A percentile compares a stretch with the other conserved stretches of the same genome.
Conservation (phyloP, 2,113 vertebrate genomes). For the Oncorhynchus tshawytscha region DNA sequence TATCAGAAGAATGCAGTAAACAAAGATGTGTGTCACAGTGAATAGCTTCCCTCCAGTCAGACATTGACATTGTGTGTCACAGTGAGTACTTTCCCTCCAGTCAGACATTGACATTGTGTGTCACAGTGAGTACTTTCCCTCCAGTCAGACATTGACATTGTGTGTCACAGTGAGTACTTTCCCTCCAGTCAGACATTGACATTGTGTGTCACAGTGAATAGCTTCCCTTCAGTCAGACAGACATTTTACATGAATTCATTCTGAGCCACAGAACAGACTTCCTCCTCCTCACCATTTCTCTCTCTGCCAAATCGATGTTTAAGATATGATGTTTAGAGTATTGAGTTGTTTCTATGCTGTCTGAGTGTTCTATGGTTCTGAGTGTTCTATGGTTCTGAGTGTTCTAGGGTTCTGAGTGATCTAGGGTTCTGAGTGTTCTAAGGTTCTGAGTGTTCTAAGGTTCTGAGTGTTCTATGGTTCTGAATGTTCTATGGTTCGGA, state of each 20-base stretch:
- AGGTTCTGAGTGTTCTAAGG: not conserved
- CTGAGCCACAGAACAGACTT: not conserved
- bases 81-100: constrained; percentile 3
- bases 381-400: not conserved
- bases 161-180: no score
- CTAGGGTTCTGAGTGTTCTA: not conserved
- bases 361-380: not conserved
- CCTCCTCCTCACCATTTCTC: not conserved
- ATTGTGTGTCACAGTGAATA: no score
- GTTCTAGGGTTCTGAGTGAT: no score
- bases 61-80: constrained; percentile 6
- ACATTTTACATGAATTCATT: not conserved
- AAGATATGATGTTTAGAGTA: not conserved
- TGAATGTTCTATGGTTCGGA: not conserved
- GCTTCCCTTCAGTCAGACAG: no score
- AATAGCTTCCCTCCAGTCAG: constrained; percentile 1
- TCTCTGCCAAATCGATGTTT: not conserved
- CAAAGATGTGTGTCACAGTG: constrained; percentile 15
- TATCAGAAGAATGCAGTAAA: not conserved
- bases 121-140: no score
- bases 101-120: not conserved
- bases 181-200: not conserved
- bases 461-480: not conserved
- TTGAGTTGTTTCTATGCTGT: not conserved
- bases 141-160: no score